A percentile compares a stretch with the other conserved stretches of the same genome.
Conservation (phyloP, 2,797 vertebrate genomes). For the Malurus splendens region DNA sequence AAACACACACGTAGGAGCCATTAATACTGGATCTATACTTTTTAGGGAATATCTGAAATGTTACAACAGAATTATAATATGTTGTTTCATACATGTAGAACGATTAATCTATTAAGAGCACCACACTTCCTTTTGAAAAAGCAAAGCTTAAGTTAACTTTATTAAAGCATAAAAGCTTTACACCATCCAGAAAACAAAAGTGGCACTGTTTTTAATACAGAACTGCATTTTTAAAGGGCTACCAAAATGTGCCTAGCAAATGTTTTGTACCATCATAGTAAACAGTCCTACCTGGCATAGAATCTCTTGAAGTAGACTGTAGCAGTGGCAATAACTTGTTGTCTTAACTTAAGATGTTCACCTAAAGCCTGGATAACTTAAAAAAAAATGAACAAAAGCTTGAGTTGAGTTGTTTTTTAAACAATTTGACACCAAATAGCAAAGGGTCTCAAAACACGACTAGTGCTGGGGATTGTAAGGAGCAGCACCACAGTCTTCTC, state of each 20-base stretch:
- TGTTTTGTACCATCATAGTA: slow-evolving; percentile 47
- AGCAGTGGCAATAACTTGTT: slow-evolving; percentile 98
- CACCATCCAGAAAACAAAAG: slow-evolving; percentile 52
- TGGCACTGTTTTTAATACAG: slow-evolving; percentile 45
- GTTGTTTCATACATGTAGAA: slow-evolving; percentile 44
- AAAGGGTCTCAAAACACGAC: not conserved
- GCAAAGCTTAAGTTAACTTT: slow-evolving; percentile 58
- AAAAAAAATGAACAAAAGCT: slow-evolving; percentile 57
- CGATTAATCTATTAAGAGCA: slow-evolving; percentile 43
- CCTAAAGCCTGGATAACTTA: slow-evolving; percentile 97
- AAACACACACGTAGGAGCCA: slow-evolving; percentile 99
- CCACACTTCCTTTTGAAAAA: slow-evolving; percentile 58
- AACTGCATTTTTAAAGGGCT: slow-evolving; percentile 48
- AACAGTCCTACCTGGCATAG: slow-evolving; percentile 88
- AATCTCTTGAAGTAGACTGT: slow-evolving; percentile 99
- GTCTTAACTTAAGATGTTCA: slow-evolving; percentile 97
- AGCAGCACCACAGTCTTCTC: slow-evolving; percentile 4
- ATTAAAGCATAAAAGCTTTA: slow-evolving; percentile 51
- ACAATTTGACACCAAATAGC: slow-evolving; percentile 27
- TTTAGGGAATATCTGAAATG: slow-evolving; percentile 93
- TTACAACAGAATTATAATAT: slow-evolving; percentile 63
- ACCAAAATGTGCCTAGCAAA: slow-evolving; percentile 58
- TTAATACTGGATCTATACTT: slow-evolving; percentile 98
- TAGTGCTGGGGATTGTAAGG: not conserved
- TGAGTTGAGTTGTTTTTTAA: slow-evolving; percentile 46